Percentiles rank a stretch among this genome's conserved stretches.
These are phyloP conservation scores for Hormiphora californensis DNA, from an alignment of 37 sponge, comb jelly and placozoan genomes.

Conservation along the genomic window DNA sequence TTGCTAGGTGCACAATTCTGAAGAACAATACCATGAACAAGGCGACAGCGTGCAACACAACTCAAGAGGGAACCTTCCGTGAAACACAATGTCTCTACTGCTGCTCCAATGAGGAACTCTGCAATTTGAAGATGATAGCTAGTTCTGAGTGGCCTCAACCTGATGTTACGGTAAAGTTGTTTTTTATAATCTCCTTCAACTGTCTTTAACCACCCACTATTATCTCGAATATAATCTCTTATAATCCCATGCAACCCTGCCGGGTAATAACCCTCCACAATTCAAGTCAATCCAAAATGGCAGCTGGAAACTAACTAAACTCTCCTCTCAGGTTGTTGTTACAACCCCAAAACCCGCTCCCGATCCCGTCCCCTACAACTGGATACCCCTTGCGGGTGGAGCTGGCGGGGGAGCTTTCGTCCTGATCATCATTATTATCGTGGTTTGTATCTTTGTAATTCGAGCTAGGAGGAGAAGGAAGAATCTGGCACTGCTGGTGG, in stretches of 20 bases:
- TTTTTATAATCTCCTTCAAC: no score
- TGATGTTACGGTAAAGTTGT: no score
- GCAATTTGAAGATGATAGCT: neutral
- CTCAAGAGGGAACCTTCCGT: neutral
- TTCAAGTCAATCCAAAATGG: no score
- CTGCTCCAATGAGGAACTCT: neutral
- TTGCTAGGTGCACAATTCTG: neutral
- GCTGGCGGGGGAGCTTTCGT: neutral
- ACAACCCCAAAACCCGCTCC: neutral
- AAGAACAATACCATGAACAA: neutral
- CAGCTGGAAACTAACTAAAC: no score
- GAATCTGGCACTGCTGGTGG: constrained; percentile 21
- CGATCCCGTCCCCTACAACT: neutral
- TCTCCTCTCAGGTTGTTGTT: no score
- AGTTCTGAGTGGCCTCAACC: neutral
- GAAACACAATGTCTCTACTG: constrained; percentile 18
- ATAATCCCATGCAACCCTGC: no score
- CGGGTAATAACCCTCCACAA: no score
- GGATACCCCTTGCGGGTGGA: neutral
- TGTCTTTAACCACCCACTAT: no score
- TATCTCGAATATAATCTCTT: no score
- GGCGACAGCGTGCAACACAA: neutral
- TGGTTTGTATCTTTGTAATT: neutral
- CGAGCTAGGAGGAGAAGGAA: constrained; percentile 9
- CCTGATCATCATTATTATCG: neutral